These are phyloP conservation scores for Gasteruption jaculator DNA, from an alignment of 2,888 invertebrate genomes.

Conservation along the genomic window DNA sequence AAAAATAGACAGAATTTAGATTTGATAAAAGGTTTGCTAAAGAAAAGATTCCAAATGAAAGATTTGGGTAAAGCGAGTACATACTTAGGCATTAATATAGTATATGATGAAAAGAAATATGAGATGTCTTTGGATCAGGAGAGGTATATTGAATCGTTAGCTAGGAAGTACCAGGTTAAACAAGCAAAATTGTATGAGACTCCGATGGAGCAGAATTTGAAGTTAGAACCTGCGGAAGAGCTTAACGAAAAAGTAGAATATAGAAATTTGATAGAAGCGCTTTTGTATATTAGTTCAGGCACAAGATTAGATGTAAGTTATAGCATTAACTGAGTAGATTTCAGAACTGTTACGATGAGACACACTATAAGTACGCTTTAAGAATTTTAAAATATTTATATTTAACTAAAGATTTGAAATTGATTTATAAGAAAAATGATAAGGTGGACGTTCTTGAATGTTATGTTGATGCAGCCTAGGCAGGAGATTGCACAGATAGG, in stretches of 20 bases:
- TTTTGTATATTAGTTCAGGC: conserved; percentile 16
- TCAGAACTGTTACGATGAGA: conserved; percentile 17
- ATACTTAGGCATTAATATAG: conserved; percentile 16
- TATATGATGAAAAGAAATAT: conserved; percentile 10
- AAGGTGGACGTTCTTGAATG: conserved; percentile 15
- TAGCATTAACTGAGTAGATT: conserved; percentile 20
- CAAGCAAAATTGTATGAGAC: conserved; percentile 6
- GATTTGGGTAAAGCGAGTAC: conserved; percentile 14
- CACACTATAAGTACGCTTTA: conserved; percentile 18
- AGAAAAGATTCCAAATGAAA: conserved; percentile 15
- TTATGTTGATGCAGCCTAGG: conserved; percentile 20
- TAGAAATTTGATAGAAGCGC: conserved; percentile 20
- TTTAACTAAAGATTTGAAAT: conserved; percentile 18
- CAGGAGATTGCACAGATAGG: conserved; percentile 15
- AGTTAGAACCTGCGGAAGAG: not conserved
- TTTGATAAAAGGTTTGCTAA: conserved; percentile 8
- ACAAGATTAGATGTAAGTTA: conserved; percentile 19
- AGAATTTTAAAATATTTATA: conserved; percentile 21
- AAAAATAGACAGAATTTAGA: conserved; percentile 2
- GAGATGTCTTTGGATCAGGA: conserved; percentile 9
- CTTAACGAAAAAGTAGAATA: conserved; percentile 7
- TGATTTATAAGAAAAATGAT: conserved; percentile 10
- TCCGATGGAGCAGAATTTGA: conserved; percentile 13
- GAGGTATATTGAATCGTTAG: conserved; percentile 13
- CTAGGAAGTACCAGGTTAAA: conserved; percentile 3